These are phyloP conservation scores for Acanthacorydalis orientalis DNA, from an alignment of 2,888 invertebrate species.

Conservation along the genomic window DNA sequence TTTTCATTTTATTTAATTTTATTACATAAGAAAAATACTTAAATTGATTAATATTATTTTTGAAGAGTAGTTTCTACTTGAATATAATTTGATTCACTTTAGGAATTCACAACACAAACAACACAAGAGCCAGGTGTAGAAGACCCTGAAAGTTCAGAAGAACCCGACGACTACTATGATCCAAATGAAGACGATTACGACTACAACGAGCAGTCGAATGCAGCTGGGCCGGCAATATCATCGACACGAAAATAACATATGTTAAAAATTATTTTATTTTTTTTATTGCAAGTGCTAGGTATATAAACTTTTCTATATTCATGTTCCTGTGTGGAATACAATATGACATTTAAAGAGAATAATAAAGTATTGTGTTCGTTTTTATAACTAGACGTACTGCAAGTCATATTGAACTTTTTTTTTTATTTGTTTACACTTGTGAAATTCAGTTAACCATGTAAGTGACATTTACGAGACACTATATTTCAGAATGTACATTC, in stretches of 20 bases:
- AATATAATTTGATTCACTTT: not conserved
- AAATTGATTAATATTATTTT: not conserved
- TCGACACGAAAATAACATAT: constrained; percentile 23
- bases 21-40: too few relatives aligned
- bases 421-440: too few relatives aligned
- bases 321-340: too few relatives aligned
- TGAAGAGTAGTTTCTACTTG: not conserved
- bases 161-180: constrained; percentile 37
- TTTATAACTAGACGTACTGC: too few relatives aligned
- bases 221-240: constrained; percentile 20
- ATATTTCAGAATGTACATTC: too few relatives aligned
- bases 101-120: not conserved
- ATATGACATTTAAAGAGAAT: too few relatives aligned
- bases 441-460: too few relatives aligned
- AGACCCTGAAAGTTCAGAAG: constrained; percentile 29
- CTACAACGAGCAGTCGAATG: constrained; percentile 32
- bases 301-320: too few relatives aligned
- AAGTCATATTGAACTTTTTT: too few relatives aligned
- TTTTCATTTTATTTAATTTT: not conserved
- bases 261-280: constrained; percentile 7
- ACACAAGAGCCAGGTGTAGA: not conserved
- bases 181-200: constrained; percentile 39
- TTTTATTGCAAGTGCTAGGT: too few relatives aligned
- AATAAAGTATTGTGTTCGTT: too few relatives aligned
- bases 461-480: too few relatives aligned